phyloP scores from a whole-genome alignment of 1,140 invertebrate species.

The Macrotrachela quadricornifera region DNA sequence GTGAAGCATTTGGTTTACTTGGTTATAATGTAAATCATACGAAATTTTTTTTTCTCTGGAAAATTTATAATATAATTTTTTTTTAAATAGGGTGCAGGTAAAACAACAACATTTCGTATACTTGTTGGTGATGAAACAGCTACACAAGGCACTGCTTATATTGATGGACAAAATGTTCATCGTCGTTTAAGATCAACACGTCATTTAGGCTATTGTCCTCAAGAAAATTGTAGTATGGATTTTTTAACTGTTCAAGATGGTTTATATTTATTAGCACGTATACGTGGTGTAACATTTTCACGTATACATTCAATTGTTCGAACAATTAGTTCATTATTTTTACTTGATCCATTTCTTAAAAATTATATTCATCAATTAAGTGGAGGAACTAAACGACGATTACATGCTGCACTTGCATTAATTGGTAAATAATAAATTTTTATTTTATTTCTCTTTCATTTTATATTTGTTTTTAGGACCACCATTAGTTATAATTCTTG shows the following conservation, averaged over 20 bases:
- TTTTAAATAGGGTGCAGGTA: conserved; percentile 50
- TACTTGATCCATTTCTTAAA: too few species aligned
- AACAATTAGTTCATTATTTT: too few species aligned
- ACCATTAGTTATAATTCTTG: conserved; percentile 21
- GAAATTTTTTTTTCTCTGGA: too few species aligned
- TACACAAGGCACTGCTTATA: conserved; percentile 38
- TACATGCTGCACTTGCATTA: conserved; percentile 73
- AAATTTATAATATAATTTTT: too few species aligned
- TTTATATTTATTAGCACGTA: too few species aligned
- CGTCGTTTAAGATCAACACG: conserved; percentile 28
- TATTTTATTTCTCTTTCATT: conserved; percentile 13
- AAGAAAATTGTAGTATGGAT: too few species aligned
- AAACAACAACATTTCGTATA: conserved; percentile 64
- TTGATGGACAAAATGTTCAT: conserved; percentile 11
- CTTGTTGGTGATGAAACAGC: conserved; percentile 42
- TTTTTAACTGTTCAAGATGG: too few species aligned
- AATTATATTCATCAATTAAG: background rate
- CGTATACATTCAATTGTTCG: too few species aligned
- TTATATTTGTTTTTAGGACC: too few species aligned
- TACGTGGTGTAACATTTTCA: too few species aligned
- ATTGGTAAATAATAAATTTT: conserved; percentile 35
- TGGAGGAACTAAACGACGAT: conserved; percentile 68
- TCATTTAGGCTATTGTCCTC: conserved; percentile 32
- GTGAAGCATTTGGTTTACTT: conserved; percentile 60
- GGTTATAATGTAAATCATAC: conserved; percentile 40